Evolutionary conservation across 2,113 vertebrate genomes (phyloP).

Genomic region (Bolborhynchus lineola): DNA sequence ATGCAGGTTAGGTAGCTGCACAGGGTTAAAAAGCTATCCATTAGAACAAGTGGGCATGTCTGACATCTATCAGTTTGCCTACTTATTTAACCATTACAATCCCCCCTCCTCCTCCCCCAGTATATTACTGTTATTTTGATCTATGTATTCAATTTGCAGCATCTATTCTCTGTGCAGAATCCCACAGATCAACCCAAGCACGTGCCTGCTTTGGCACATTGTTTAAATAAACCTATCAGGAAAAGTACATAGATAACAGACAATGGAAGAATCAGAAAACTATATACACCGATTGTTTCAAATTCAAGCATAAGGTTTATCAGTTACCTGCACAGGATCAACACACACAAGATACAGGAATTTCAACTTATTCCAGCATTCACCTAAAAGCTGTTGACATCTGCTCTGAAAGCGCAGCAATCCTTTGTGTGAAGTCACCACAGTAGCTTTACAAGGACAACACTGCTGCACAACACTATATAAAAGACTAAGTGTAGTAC

Average conservation of each 20-base stretch:
- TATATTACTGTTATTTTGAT: background rate
- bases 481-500: background rate
- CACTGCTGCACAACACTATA: background rate
- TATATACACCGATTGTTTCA: background rate
- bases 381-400: background rate
- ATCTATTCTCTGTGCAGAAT: background rate
- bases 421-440: background rate
- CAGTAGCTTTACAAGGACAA: background rate
- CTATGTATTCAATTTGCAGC: background rate
- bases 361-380: background rate
- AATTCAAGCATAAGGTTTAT: background rate
- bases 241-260: background rate
- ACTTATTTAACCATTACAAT: background rate
- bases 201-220: background rate
- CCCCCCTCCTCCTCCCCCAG: no score
- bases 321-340: background rate
- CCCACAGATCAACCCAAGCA: background rate
- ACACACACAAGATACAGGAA: fast-evolving
- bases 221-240: conserved; percentile 7
- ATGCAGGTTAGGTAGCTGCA: background rate
- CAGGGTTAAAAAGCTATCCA: background rate
- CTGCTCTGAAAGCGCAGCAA: background rate
- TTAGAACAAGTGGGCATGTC: background rate
- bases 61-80: background rate
- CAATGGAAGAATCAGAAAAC: background rate